phyloP scores from a whole-genome alignment of 2,888 invertebrate species.

The Imbricaverruca yamaguchii region DNA sequence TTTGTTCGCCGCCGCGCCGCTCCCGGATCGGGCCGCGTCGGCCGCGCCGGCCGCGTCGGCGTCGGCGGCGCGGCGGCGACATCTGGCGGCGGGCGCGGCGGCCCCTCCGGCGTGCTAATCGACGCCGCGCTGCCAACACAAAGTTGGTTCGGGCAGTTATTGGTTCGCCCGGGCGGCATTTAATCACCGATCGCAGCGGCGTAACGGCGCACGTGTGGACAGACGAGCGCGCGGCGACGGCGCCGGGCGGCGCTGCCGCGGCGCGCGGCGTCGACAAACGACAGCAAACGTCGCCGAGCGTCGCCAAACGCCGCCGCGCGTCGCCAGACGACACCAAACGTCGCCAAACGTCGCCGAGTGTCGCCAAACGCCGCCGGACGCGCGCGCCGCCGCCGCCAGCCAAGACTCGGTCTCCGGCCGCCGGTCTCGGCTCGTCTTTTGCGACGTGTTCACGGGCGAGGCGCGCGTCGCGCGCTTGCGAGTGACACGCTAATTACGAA shows the following conservation, averaged over 20 bases:
- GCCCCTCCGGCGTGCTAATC: constrained; percentile 1
- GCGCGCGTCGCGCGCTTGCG: neutral
- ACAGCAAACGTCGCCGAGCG: no score
- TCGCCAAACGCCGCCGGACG: no score
- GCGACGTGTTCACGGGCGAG: no score
- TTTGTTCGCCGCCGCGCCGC: no score
- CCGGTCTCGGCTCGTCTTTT: no score
- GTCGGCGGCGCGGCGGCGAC: neutral
- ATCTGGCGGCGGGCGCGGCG: neutral
- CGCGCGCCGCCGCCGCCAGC: no score
- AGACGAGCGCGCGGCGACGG: neutral
- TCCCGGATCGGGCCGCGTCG: neutral
- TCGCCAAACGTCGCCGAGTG: no score
- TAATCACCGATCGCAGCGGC: constrained; percentile 4
- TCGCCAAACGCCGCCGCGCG: no score
- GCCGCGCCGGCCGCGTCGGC: neutral
- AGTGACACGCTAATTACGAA: neutral
- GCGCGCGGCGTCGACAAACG: no score
- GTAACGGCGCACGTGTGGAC: neutral
- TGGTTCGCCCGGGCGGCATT: neutral
- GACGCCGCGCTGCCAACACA: constrained; percentile 11
- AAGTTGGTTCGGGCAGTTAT: neutral
- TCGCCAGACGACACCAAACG: no score
- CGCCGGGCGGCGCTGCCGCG: no score
- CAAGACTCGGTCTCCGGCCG: no score